Percentiles rank a stretch among this genome's conserved stretches.
These are phyloP conservation scores for Crypturellus undulatus DNA, from an alignment of 2,113 vertebrate genomes.

Conservation along the genomic window DNA sequence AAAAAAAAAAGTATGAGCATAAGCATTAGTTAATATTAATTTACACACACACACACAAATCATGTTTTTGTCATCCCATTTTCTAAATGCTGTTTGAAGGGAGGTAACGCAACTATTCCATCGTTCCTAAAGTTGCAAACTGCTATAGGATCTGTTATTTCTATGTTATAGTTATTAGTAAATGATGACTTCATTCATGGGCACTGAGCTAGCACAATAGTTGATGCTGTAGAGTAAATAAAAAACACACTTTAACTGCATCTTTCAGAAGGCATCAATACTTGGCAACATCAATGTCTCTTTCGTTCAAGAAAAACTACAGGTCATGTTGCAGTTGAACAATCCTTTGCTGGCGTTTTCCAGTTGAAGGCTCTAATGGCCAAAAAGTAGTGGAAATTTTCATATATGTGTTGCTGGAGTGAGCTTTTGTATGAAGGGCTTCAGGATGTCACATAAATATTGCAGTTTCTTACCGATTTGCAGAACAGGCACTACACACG, in stretches of 20 bases:
- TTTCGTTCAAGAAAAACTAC: constrained; percentile 33
- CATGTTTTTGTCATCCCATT: not conserved
- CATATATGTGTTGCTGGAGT: not conserved
- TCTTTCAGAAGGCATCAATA: constrained; percentile 16
- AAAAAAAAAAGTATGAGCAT: not conserved
- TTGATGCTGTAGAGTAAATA: constrained; percentile 11
- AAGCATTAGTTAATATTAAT: not conserved
- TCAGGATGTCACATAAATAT: constrained; percentile 46
- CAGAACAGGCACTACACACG: not conserved
- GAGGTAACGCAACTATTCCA: not conserved
- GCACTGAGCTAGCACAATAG: not conserved
- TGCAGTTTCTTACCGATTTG: constrained; percentile 35
- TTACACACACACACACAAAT: not conserved
- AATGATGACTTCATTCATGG: not conserved
- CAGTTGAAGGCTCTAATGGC: constrained; percentile 8
- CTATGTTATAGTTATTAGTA: not conserved
- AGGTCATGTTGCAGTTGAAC: constrained; percentile 10
- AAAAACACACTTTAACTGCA: constrained; percentile 7
- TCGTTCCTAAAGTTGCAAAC: not conserved
- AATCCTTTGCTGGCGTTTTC: not conserved
- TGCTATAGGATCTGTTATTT: not conserved
- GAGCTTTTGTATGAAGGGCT: not conserved
- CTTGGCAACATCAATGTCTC: constrained; percentile 4
- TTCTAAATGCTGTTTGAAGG: not conserved
- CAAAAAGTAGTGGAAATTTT: constrained; percentile 5